Percentiles rank a stretch among this genome's conserved stretches.
phyloP scores from a whole-genome alignment of 2,797 vertebrate genomes.

The Ibycter americanus region DNA sequence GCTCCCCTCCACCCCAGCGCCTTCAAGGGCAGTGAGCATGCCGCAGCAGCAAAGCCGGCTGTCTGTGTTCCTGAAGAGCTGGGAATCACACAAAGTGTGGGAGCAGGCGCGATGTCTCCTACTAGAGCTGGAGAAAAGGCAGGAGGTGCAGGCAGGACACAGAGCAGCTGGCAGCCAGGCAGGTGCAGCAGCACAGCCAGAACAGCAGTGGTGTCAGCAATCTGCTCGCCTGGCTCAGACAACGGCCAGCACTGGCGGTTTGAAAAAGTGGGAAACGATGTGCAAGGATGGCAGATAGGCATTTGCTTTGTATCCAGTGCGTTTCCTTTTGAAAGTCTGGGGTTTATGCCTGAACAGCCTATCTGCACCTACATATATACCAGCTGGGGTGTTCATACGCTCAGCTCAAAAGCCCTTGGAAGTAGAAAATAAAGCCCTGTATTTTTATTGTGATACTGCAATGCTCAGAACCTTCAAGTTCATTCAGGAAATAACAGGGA shows the following conservation, averaged over 20 bases:
- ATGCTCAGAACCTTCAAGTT: neutral
- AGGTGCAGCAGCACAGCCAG: accelerated
- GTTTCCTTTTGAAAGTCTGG: neutral
- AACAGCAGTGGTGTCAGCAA: neutral
- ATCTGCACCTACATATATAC: neutral
- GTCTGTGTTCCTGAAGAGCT: neutral
- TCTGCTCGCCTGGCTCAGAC: neutral
- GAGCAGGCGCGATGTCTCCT: neutral
- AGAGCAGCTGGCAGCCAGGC: neutral
- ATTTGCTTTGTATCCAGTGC: neutral
- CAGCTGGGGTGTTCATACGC: neutral
- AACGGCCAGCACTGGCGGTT: neutral
- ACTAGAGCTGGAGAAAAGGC: neutral
- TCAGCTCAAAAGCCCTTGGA: neutral
- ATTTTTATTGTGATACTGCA: neutral
- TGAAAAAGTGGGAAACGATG: neutral
- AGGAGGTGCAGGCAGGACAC: neutral
- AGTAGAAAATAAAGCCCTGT: neutral
- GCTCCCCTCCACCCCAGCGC: neutral
- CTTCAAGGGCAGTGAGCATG: neutral
- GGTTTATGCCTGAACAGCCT: neutral
- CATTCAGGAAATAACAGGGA: neutral
- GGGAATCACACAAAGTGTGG: neutral
- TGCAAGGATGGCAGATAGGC: neutral
- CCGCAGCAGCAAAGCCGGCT: neutral